Percentiles rank a stretch among this genome's conserved stretches.
Evolutionary conservation across 2,888 invertebrate species (phyloP).

Genomic region (Sialis lutaria): DNA sequence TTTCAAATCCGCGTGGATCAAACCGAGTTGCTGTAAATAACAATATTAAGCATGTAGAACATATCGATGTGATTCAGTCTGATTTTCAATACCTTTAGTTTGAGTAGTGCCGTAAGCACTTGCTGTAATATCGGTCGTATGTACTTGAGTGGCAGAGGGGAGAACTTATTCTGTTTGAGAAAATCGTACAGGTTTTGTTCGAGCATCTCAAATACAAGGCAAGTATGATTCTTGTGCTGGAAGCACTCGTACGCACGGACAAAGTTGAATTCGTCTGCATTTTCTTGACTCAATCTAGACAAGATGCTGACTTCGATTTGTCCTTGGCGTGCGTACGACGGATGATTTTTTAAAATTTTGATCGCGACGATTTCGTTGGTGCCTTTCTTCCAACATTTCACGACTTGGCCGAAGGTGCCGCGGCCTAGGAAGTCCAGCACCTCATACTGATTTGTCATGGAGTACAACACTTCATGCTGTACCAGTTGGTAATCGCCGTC

Average conservation of each 20-base stretch:
- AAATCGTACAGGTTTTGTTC: conserved; percentile 99
- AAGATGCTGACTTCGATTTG: conserved; percentile 98
- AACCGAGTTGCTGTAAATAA: conserved; percentile 70
- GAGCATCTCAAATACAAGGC: conserved; percentile 99
- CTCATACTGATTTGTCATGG: conserved; percentile 88
- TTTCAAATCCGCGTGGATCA: conserved; percentile 98
- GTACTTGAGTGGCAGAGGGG: conserved; percentile 92
- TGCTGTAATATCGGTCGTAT: conserved; percentile 98
- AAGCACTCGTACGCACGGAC: conserved; percentile 99
- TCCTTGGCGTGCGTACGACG: conserved; percentile 98
- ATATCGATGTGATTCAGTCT: conserved; percentile 4
- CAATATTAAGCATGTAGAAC: conserved; percentile 7
- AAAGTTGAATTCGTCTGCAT: conserved; percentile 99
- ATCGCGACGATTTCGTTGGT: conserved; percentile 99
- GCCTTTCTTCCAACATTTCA: conserved; percentile 99
- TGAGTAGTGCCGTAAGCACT: conserved; percentile 73
- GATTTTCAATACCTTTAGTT: conserved; percentile 52
- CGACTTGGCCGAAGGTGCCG: conserved; percentile 98
- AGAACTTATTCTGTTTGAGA: conserved; percentile 99
- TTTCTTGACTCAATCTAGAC: conserved; percentile 86
- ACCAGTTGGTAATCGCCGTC: conserved; percentile 98
- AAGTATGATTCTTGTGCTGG: conserved; percentile 98
- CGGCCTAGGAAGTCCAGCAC: conserved; percentile 98
- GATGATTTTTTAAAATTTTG: conserved; percentile 99
- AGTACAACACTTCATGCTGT: conserved; percentile 95